These are phyloP conservation scores for Nymphicus hollandicus DNA, from an alignment of 2,113 vertebrate genomes.

Conservation along the genomic window DNA sequence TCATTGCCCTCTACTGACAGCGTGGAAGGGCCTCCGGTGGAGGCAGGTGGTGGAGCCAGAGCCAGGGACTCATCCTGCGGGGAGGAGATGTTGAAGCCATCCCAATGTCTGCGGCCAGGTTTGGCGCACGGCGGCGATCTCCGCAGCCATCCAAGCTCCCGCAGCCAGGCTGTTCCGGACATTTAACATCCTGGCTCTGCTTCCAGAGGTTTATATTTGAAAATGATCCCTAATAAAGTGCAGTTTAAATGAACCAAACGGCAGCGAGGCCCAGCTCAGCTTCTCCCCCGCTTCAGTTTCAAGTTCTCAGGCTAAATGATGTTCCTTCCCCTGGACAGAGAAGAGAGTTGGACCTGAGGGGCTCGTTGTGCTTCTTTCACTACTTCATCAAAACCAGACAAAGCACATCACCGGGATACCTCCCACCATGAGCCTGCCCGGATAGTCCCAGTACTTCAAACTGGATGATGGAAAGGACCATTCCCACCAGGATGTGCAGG, in stretches of 20 bases:
- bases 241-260: neutral
- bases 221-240: neutral
- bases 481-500: neutral
- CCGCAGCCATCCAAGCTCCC: neutral
- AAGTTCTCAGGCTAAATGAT: neutral
- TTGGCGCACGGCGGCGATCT: neutral
- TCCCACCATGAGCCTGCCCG: neutral
- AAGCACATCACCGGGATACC: neutral
- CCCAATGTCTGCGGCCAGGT: neutral
- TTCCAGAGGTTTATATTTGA: neutral
- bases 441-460: neutral
- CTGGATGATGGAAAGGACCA: neutral
- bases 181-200: neutral
- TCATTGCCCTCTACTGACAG: conserved; percentile 60
- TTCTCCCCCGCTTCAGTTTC: neutral
- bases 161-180: neutral
- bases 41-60: neutral
- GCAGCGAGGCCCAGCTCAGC: neutral
- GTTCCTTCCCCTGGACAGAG: neutral
- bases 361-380: neutral
- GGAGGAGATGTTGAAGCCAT: neutral
- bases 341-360: neutral
- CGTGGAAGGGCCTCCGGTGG: neutral
- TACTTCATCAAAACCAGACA: neutral
- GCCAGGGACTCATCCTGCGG: neutral